phyloP scores from a whole-genome alignment of 2,888 invertebrate species.

The Tiliacea aurago region DNA sequence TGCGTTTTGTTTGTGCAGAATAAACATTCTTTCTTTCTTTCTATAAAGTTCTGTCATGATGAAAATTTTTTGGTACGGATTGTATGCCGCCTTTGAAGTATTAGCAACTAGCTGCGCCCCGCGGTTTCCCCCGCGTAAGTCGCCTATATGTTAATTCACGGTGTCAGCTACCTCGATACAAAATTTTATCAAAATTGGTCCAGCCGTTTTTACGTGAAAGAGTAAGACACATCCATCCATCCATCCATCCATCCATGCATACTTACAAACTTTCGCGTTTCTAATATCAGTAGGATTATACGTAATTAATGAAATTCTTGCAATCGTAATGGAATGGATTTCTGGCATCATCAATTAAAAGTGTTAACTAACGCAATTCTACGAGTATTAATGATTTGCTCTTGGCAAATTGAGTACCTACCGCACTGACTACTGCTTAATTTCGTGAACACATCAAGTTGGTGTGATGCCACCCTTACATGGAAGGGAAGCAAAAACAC shows the following conservation, averaged over 20 bases:
- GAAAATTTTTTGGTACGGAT: not conserved
- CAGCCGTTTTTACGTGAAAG: too few species aligned
- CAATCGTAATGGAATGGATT: not conserved
- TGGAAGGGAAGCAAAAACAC: conserved; percentile 34
- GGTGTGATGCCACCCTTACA: conserved; percentile 37
- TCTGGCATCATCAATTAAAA: conserved; percentile 26
- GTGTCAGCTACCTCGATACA: too few species aligned
- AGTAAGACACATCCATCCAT: too few species aligned
- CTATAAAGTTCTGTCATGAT: not conserved
- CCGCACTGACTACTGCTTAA: not conserved
- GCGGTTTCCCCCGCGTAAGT: too few species aligned
- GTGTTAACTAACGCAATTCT: not conserved
- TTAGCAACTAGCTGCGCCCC: too few species aligned
- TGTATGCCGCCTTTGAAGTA: not conserved
- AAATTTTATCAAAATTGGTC: too few species aligned
- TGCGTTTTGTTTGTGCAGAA: too few species aligned
- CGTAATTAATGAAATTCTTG: not conserved
- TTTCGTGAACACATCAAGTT: not conserved
- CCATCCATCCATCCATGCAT: too few species aligned
- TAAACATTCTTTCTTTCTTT: too few species aligned
- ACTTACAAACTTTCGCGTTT: too few species aligned
- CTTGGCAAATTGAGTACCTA: not conserved
- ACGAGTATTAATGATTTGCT: conserved; percentile 8
- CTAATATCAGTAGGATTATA: too few species aligned
- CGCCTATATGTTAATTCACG: too few species aligned